Percentiles rank a stretch among this genome's conserved stretches.
phyloP scores from a whole-genome alignment of 2,888 invertebrate genomes.

The Sphinx pinastri region DNA sequence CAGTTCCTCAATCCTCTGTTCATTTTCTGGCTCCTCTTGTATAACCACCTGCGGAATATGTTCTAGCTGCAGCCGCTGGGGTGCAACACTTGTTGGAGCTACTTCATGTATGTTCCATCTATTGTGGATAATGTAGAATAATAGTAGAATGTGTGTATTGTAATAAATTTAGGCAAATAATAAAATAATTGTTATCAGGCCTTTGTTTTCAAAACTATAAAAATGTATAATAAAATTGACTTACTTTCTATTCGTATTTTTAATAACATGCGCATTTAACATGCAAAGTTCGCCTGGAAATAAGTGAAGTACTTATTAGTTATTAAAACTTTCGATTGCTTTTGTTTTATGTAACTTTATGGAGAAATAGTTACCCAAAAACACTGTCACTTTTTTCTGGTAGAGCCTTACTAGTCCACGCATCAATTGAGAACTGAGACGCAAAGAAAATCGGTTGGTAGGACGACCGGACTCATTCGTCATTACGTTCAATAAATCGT shows the following conservation, averaged over 20 bases:
- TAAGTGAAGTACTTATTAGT: neutral
- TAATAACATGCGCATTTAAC: conserved; percentile 68
- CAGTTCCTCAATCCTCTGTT: conserved; percentile 58
- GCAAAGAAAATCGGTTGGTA: conserved; percentile 67
- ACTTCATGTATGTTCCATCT: conserved; percentile 48
- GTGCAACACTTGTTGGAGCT: conserved; percentile 30
- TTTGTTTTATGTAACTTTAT: neutral
- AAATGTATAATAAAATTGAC: conserved; percentile 33
- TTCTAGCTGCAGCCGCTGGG: conserved; percentile 36
- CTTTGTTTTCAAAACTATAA: neutral
- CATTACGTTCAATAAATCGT: conserved; percentile 66
- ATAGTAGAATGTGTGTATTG: too few relatives aligned
- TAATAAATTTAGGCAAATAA: neutral
- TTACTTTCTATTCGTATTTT: conserved; percentile 69
- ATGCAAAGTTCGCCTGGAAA: conserved; percentile 66
- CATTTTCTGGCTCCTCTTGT: conserved; percentile 52
- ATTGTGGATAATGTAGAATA: neutral
- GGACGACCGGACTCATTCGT: conserved; percentile 70
- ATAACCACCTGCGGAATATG: conserved; percentile 38
- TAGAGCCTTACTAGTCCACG: conserved; percentile 70
- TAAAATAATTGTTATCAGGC: neutral
- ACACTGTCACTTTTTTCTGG: conserved; percentile 63
- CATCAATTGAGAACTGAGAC: conserved; percentile 72
- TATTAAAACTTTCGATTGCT: neutral
- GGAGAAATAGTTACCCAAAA: conserved; percentile 55